Evolutionary conservation across 2,888 invertebrate genomes (phyloP), one percentile per base, ranked within the genome.

Genomic region (Gandaritis pyraliata): DNA sequence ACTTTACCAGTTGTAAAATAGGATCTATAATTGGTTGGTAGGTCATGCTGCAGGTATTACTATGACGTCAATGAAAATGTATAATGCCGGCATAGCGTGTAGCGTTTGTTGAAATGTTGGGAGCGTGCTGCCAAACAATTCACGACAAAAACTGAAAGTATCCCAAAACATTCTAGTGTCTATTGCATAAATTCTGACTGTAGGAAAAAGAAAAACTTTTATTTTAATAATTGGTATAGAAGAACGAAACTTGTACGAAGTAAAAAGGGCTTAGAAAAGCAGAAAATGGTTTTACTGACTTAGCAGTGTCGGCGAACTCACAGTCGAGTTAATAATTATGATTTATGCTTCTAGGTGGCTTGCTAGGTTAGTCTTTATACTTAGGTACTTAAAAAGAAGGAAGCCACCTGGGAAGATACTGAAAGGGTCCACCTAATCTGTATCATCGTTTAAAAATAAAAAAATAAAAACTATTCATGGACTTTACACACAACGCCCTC

Each of bases 61-160:
- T 72, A 74, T 87, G 87, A 87, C 86, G 87, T 87, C 86, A 87
- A 82, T 72, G 77, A 74, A 73, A 77, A 74, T 72, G 74, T 80
- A 77, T 81, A 78, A 76, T 72, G 72, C 75, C 65, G 74, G 72
- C 63, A 47, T 70, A 30, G 66, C 68, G 65, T 70, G 70, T 61
- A 18, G 50, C 29, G 48, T 49, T 61, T 65, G 51, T 59, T 53
- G 58, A 59, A 58, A 54, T 64, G 51, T 59, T 53, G 39, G 41
- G 65, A 47, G 67, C 70, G 67, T 71, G 67, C 49, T 61, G 51
- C 1, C 29, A 6, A 63, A 64, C 56, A 55, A 55, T 69, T 61
- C 52, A 55, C 54, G 47, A 66, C 56, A 69, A 74, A 73, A 74
- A 74, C 65, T 51, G 71, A 73, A 74, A 73, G 71, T 72, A 69